Evolutionary conservation across 1,140 invertebrate species (phyloP), one percentile per base, ranked within the genome.

Genomic region (Leptopilina boulardi): DNA sequence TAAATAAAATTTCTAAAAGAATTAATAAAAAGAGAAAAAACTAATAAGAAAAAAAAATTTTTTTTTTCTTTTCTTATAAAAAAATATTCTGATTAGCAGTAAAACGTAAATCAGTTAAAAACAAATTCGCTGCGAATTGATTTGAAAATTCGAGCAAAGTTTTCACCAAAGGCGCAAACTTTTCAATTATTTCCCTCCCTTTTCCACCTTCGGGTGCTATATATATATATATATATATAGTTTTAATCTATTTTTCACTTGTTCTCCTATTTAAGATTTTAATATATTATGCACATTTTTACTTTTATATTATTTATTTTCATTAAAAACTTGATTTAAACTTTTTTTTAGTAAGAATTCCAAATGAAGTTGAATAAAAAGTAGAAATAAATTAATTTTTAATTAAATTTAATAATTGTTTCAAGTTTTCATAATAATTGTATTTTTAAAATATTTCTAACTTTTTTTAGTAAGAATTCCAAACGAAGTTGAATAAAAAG

Each of bases 161-260:
- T 66, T 66, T 34, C 59, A 66, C 23, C 26, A 66, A 66, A 66
- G 59, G 59, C 59, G 10, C 11, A n/a, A 66, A 66, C 59, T 66
- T 66, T 66, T 15, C 26, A 30, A 66, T 66, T 30, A 66, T 66
- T 66, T 15, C 10, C 26, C 59, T 66, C 59, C 26, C 59, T 30
- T 66, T 30, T 66, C 26, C 13, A 66, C 26, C 23, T 66, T 23
- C 54, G 54, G 54, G 54, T 23, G 54, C 21, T 59, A 59, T 59
- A 59, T 5, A 38, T 34, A 34, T 34, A 34, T 34, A 34, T 34
- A 6, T 34, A 34, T 34, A 6, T 34, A 34, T 34, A 6, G 30
- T 34, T 56, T 56, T 6, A 56, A 21, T 56, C 18, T 51, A 13
- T 56, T 23, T 19, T 19, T 56, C 54, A 23, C 54, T 56, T 59